These are phyloP conservation scores for Nephrotoma flavescens DNA, from an alignment of 2,888 invertebrate species.

Conservation along the genomic window DNA sequence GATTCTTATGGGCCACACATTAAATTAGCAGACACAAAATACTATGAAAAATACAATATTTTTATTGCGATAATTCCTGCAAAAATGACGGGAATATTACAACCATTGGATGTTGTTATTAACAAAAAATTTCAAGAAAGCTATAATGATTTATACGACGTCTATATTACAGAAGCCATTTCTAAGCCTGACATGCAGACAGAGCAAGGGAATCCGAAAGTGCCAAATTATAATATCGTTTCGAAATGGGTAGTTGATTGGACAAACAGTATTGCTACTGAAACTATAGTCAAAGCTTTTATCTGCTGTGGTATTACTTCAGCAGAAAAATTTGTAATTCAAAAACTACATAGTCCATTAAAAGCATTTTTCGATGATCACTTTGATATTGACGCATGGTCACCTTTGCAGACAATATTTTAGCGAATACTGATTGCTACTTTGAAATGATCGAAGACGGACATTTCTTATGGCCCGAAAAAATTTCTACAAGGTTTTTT, in stretches of 20 bases:
- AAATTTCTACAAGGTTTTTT: background rate
- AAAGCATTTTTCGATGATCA: background rate
- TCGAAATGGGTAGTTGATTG: too few species aligned
- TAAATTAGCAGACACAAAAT: background rate
- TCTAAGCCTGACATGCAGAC: background rate
- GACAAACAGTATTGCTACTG: too few species aligned
- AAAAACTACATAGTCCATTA: constrained; percentile 3
- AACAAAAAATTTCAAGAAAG: background rate
- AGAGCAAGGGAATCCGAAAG: constrained; percentile 2
- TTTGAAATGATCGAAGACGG: background rate
- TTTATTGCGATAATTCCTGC: background rate
- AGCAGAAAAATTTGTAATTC: background rate
- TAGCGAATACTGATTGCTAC: background rate
- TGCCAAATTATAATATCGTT: background rate
- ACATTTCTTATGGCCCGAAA: background rate
- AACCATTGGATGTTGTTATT: background rate
- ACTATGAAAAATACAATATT: background rate
- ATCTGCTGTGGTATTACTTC: too few species aligned
- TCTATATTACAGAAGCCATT: background rate
- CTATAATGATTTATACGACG: background rate
- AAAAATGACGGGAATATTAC: background rate
- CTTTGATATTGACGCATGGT: background rate
- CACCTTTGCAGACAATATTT: too few species aligned
- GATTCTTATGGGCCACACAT: constrained; percentile 1
- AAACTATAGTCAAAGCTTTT: too few species aligned